phyloP scores from a whole-genome alignment of 1,140 invertebrate genomes.

The Acromyrmex charruanus region DNA sequence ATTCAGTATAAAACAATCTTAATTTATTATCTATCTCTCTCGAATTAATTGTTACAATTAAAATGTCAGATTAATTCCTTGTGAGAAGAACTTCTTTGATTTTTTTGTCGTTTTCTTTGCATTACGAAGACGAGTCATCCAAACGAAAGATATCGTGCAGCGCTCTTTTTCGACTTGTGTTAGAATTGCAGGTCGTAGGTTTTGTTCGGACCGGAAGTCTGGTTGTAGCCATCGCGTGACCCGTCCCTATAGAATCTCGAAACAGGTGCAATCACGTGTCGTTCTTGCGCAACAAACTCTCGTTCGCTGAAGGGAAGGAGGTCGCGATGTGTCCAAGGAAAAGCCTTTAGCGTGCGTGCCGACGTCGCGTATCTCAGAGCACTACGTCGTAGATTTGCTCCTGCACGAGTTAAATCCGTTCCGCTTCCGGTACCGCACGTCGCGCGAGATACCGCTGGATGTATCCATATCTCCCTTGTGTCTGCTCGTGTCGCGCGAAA shows the following conservation, averaged over 20 bases:
- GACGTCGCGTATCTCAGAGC: slow-evolving; percentile 74
- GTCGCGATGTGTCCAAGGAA: slow-evolving; percentile 16
- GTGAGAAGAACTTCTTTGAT: not conserved
- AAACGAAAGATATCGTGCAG: not conserved
- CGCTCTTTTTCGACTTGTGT: slow-evolving; percentile 27
- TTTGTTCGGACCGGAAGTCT: slow-evolving; percentile 50
- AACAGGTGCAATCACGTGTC: slow-evolving; percentile 60
- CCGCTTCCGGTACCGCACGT: slow-evolving; percentile 64
- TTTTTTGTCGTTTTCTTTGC: not conserved
- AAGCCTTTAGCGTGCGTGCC: slow-evolving; percentile 70
- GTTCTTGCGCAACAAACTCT: slow-evolving; percentile 58
- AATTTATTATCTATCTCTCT: not conserved
- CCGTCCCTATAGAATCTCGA: slow-evolving; percentile 37
- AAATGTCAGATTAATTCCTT: not conserved
- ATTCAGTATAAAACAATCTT: not conserved
- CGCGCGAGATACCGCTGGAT: slow-evolving; percentile 68
- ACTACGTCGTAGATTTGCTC: slow-evolving; percentile 72
- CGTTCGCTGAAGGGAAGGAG: not conserved
- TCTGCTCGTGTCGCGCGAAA: slow-evolving; percentile 47
- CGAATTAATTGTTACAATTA: not conserved
- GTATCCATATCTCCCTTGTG: slow-evolving; percentile 65
- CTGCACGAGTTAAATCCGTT: slow-evolving; percentile 71
- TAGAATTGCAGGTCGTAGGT: slow-evolving; percentile 19
- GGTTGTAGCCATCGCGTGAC: slow-evolving; percentile 69
- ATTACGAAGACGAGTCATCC: too few relatives aligned